These are phyloP conservation scores for Synodontis membranacea DNA, from an alignment of 2,113 vertebrate species.

Conservation along the genomic window DNA sequence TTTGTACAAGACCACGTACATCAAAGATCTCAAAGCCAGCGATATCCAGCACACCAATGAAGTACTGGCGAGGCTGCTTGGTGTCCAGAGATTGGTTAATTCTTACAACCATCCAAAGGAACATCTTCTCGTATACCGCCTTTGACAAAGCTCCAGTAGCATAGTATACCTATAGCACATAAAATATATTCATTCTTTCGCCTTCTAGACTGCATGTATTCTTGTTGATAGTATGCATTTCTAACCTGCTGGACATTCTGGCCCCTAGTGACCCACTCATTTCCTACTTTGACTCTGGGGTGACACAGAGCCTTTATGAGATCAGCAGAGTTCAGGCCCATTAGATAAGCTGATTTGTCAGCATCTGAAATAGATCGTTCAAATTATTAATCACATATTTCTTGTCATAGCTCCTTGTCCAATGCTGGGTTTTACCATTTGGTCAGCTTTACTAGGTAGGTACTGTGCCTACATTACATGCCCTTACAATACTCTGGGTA, in stretches of 20 bases:
- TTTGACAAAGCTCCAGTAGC: constrained; percentile 72
- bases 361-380: constrained; percentile 37
- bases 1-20: constrained; percentile 50
- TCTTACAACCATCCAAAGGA: constrained; percentile 77
- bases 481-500: background rate
- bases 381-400: background rate
- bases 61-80: constrained; percentile 73
- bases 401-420: background rate
- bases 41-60: constrained; percentile 76
- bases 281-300: constrained; percentile 56
- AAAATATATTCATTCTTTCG: background rate
- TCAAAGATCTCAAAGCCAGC: constrained; percentile 79
- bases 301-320: constrained; percentile 51
- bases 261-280: constrained; percentile 56
- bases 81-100: constrained; percentile 77
- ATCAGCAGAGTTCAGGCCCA: constrained; percentile 55
- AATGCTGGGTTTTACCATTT: background rate
- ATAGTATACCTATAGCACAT: constrained; percentile 63
- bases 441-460: background rate
- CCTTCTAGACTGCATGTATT: background rate
- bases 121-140: constrained; percentile 78
- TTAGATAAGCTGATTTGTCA: constrained; percentile 48
- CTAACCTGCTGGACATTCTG: constrained; percentile 54
- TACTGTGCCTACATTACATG: background rate
- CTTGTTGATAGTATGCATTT: background rate